phyloP scores from a whole-genome alignment of 1,140 invertebrate species.

The Agrilus planipennis region DNA sequence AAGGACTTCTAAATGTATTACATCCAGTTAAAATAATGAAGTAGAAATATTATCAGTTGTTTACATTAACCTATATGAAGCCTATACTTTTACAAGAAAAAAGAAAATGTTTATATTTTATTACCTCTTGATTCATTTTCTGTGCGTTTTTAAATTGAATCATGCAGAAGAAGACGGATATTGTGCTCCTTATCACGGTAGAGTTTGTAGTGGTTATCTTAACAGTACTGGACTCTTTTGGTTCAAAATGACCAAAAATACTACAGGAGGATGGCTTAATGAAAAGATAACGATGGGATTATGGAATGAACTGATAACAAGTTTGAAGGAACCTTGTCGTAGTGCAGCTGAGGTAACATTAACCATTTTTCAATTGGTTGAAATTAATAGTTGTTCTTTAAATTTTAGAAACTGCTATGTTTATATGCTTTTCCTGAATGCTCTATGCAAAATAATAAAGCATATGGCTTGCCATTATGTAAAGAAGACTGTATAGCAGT shows the following conservation, averaged over 20 bases:
- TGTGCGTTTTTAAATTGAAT: no score
- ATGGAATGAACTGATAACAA: constrained; percentile 74
- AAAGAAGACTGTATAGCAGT: constrained; percentile 90
- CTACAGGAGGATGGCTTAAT: constrained; percentile 62
- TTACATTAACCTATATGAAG: no score
- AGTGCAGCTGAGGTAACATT: constrained; percentile 63
- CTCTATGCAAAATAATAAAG: constrained; percentile 37
- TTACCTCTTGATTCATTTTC: no score
- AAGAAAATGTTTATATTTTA: no score
- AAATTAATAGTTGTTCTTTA: constrained; percentile 3
- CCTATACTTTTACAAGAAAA: no score
- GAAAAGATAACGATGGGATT: constrained; percentile 70
- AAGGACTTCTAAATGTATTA: no score
- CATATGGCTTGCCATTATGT: constrained; percentile 58
- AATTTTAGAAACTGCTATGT: constrained; percentile 66
- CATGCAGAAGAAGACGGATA: constrained; percentile 41
- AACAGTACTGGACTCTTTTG: constrained; percentile 60
- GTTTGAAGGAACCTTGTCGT: constrained; percentile 67
- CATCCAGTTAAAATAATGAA: no score
- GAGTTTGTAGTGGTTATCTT: constrained; percentile 74
- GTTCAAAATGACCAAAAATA: constrained; percentile 47
- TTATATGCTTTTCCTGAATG: constrained; percentile 87
- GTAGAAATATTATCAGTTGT: no score
- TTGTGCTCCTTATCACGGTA: constrained; percentile 80
- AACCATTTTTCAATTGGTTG: constrained; percentile 8